A percentile compares a stretch with the other conserved stretches of the same genome.
Evolutionary conservation across 2,113 vertebrate genomes (phyloP).

Genomic region (Procavia capensis): DNA sequence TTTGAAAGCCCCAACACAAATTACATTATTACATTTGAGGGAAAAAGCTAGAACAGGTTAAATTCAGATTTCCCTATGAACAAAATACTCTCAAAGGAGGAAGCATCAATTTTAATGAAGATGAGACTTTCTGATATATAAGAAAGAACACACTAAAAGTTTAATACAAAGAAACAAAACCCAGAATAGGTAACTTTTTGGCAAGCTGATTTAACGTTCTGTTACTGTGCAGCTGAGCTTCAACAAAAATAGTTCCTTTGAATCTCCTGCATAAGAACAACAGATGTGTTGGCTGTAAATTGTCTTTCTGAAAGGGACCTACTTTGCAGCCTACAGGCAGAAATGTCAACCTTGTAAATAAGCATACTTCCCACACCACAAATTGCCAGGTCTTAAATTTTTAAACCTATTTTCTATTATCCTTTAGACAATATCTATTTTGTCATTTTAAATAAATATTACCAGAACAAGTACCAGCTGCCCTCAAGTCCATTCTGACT

Average conservation of each 20-base stretch:
- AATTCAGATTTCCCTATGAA: neutral
- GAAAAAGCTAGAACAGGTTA: neutral
- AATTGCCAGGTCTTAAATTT: conserved; percentile 4
- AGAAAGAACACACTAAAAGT: conserved; percentile 27
- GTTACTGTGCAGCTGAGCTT: conserved; percentile 55
- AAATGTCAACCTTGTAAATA: conserved; percentile 59
- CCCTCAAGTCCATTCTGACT: neutral
- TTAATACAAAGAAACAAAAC: conserved; percentile 42
- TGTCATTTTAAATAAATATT: conserved; percentile 31
- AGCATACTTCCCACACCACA: neutral
- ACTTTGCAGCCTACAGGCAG: conserved; percentile 17
- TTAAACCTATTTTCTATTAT: neutral
- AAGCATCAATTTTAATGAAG: conserved; percentile 15
- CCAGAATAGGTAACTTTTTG: conserved; percentile 53
- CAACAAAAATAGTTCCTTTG: conserved; percentile 72
- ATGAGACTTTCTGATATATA: neutral
- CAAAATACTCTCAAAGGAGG: neutral
- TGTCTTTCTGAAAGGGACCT: conserved; percentile 31
- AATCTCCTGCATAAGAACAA: conserved; percentile 68
- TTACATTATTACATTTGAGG: neutral
- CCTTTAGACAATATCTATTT: neutral
- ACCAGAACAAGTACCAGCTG: neutral
- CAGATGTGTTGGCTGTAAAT: conserved; percentile 75
- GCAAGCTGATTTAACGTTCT: conserved; percentile 49
- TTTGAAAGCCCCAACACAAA: neutral